Evolutionary conservation across 2,113 vertebrate species (phyloP).

Genomic region (Capra hircus): DNA sequence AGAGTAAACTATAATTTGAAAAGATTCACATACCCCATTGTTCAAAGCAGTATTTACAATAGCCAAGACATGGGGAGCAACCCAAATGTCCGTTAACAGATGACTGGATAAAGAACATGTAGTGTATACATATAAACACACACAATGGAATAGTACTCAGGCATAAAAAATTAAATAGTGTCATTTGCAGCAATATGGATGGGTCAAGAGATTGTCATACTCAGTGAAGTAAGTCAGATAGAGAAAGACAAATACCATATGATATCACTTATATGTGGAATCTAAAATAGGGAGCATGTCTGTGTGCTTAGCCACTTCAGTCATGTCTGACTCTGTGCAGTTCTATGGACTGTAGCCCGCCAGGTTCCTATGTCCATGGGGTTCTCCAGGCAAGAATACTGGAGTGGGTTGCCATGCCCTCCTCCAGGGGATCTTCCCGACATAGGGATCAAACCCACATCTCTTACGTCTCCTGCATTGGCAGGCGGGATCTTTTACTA

Average conservation of each 20-base stretch:
- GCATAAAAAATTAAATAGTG: neutral
- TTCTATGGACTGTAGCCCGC: neutral
- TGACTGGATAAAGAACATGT: neutral
- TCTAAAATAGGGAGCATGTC: neutral
- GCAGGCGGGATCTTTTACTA: neutral
- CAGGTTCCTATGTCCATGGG: neutral
- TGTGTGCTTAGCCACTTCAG: neutral
- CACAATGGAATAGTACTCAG: neutral
- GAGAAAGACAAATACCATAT: neutral
- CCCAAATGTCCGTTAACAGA: neutral
- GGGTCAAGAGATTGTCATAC: neutral
- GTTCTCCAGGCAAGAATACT: neutral
- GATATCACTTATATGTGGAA: neutral
- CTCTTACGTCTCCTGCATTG: neutral
- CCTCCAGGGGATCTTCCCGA: neutral
- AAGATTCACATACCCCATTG: neutral
- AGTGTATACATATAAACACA: neutral
- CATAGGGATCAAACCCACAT: neutral
- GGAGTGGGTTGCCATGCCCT: neutral
- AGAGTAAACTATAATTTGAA: neutral
- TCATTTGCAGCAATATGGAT: neutral
- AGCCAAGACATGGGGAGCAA: neutral
- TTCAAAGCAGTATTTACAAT: neutral
- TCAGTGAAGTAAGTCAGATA: neutral
- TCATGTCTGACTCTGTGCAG: neutral